Evolutionary conservation across 2,113 vertebrate species (phyloP), one percentile per base, ranked within the genome.

Genomic region (Mohoua ochrocephala): DNA sequence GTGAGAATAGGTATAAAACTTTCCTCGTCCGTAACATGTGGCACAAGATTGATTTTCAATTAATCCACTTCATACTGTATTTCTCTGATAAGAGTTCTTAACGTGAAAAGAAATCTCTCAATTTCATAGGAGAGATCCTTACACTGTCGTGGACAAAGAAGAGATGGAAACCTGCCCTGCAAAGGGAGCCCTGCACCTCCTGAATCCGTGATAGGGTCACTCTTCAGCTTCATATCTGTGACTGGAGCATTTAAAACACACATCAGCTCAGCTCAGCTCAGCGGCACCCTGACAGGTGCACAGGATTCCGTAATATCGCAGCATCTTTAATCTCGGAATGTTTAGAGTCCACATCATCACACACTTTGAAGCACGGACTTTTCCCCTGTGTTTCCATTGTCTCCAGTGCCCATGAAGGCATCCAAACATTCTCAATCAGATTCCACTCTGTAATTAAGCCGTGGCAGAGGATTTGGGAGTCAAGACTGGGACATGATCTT

Each of bases 351-450:
- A 70, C 76, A 50, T 6, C 27, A 67, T 35, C 53, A 28, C 1
- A 1, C 2, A 12, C 6, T 60, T 64, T 18, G 57, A 82, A 57
- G 9, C 7, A 5, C 0, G 5, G 42, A 39, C 3, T 33, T 57
- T 31, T 21, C 0, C 33, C 11, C 4, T 31, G 7, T 35, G 13
- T 27, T 85, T 47, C 39, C 35, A 28, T 17, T 49, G 7, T 17
- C 65, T 82, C 61, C 10, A 61, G 13, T 10, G 56, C 23, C 45
- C 20, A 7, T 4, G 16, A 71, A 69, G 28, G 18, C 50, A 59
- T 41, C 63, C 50, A 20, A 78, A 89, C 71, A 64, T 60, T 83
- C 53, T 65, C 60, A 84, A 23, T 9, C 35, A 42, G 33, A 39
- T 39, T 67, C 11, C 26, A 20, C 13, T 56, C 35, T 10, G 14